A percentile compares a stretch with the other conserved stretches of the same genome.
phyloP scores from a whole-genome alignment of 2,888 invertebrate species.

The Tryphoninae sp. region DNA sequence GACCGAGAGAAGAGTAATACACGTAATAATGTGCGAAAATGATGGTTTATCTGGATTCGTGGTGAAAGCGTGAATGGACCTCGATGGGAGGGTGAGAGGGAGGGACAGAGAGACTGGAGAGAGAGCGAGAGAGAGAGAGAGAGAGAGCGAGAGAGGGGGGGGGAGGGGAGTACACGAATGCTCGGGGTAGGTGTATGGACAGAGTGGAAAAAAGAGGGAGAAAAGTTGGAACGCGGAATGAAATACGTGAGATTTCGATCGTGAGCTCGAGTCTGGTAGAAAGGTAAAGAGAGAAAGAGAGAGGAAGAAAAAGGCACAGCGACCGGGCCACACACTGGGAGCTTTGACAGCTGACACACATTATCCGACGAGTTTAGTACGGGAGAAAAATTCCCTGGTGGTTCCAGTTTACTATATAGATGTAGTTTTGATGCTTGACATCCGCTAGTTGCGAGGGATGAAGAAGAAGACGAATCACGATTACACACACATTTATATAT shows the following conservation, averaged over 20 bases:
- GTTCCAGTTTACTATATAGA: constrained; percentile 11
- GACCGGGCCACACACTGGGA: constrained; percentile 50
- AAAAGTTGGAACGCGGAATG: constrained; percentile 37
- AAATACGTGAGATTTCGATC: constrained; percentile 60
- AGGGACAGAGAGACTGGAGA: background rate
- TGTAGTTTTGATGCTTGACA: constrained; percentile 32
- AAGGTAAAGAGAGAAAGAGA: constrained; percentile 15
- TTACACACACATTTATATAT: background rate
- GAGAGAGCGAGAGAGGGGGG: background rate
- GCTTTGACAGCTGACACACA: constrained; percentile 72
- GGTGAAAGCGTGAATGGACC: constrained; percentile 13
- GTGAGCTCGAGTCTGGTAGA: constrained; percentile 21
- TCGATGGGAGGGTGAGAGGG: background rate
- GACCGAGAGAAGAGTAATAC: constrained; percentile 39
- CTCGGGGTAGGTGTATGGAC: background rate
- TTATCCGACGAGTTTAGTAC: constrained; percentile 68
- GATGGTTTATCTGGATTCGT: constrained; percentile 47
- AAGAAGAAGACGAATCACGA: constrained; percentile 39
- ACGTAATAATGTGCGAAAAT: constrained; percentile 48
- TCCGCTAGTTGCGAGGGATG: constrained; percentile 36
- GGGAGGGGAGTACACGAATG: too few relatives aligned
- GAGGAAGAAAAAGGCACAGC: constrained; percentile 27
- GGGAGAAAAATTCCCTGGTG: constrained; percentile 68
- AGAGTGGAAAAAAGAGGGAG: background rate
- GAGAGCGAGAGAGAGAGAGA: background rate